Conservation (phyloP, 1,140 invertebrate species). For the Drosophila navojoa region DNA sequence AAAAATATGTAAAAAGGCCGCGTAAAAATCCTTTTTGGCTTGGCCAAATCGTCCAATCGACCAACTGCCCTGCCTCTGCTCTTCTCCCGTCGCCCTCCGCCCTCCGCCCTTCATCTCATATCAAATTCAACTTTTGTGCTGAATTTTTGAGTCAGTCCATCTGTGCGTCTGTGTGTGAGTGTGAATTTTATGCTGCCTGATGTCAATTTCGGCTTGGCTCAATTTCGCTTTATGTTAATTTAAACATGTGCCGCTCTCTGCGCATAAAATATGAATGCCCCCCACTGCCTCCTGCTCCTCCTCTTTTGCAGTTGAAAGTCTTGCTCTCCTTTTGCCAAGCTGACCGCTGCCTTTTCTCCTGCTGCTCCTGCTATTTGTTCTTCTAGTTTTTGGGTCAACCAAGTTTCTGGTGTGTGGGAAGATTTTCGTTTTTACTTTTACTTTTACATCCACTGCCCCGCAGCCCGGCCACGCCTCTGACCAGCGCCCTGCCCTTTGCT, state of each 20-base stretch:
- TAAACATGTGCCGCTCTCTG: conserved; percentile 82
- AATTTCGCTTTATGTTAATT: conserved; percentile 82
- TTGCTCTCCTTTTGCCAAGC: conserved; percentile 16
- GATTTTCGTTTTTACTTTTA: conserved; percentile 57
- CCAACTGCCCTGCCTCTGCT: neutral
- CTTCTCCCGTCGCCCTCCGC: neutral
- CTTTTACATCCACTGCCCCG: conserved; percentile 40
- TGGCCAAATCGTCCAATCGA: conserved; percentile 35
- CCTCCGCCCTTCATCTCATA: conserved; percentile 43
- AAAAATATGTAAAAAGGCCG: conserved; percentile 72
- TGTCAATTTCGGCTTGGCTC: conserved; percentile 80
- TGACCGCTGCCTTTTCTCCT: conserved; percentile 8
- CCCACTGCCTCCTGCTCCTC: neutral
- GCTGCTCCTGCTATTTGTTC: conserved; percentile 57
- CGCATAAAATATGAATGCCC: conserved; percentile 78
- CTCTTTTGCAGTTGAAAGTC: neutral
- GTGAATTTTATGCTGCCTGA: conserved; percentile 59
- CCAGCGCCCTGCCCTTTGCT: too few relatives aligned
- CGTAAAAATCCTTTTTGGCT: conserved; percentile 67
- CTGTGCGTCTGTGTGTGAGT: conserved; percentile 22
- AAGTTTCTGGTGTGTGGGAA: conserved; percentile 59
- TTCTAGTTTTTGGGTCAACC: conserved; percentile 76
- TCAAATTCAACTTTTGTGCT: conserved; percentile 76
- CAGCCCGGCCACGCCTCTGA: too few relatives aligned
- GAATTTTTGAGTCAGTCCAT: conserved; percentile 75